phyloP scores from a whole-genome alignment of 2,797 vertebrate genomes.

The Garrulus glandarius region DNA sequence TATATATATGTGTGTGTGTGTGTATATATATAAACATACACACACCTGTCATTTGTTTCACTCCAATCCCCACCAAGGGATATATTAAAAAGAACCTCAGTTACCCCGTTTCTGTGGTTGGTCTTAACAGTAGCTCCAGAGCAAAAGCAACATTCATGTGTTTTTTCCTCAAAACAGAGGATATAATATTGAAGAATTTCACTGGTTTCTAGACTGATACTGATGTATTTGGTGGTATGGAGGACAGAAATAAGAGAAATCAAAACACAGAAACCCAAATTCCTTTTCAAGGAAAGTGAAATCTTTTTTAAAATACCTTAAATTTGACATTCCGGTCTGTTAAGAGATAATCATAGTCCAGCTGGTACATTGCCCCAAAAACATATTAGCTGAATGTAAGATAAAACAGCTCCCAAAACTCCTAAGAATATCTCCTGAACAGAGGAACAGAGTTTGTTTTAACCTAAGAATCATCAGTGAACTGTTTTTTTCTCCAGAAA shows the following conservation, averaged over 20 bases:
- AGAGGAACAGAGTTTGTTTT: background rate
- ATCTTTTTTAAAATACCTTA: background rate
- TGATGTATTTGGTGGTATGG: background rate
- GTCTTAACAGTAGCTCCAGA: background rate
- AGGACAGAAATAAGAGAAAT: background rate
- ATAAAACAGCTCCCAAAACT: background rate
- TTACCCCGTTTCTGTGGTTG: background rate
- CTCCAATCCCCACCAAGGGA: background rate
- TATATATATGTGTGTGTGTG: too few relatives aligned
- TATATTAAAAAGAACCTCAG: background rate
- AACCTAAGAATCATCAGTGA: background rate
- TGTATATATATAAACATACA: background rate
- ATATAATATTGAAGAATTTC: background rate
- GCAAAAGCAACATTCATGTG: background rate
- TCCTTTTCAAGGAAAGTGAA: background rate
- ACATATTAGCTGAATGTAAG: background rate
- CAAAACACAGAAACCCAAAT: background rate
- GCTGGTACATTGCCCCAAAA: background rate
- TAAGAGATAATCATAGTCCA: background rate
- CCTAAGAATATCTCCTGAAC: background rate
- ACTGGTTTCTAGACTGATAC: background rate
- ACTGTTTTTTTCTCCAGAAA: slow-evolving; percentile 19
- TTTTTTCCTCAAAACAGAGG: background rate
- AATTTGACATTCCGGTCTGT: background rate
- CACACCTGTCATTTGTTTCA: background rate